Evolutionary conservation across 2,797 vertebrate genomes (phyloP).

Genomic region (Chloroceryle amazona): DNA sequence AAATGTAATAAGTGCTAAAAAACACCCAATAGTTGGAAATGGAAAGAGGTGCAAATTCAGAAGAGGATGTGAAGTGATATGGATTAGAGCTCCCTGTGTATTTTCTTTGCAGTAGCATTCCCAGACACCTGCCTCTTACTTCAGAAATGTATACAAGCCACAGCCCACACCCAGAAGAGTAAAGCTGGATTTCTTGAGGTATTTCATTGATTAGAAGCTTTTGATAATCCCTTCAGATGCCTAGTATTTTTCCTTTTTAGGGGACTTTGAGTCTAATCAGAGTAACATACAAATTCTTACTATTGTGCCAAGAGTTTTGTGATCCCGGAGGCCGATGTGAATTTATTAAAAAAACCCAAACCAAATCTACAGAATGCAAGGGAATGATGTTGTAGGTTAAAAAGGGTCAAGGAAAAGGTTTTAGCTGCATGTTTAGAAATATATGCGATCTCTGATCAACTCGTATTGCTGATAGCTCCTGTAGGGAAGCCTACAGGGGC

Average conservation of each 20-base stretch:
- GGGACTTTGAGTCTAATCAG: neutral
- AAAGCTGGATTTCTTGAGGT: neutral
- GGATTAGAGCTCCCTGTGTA: neutral
- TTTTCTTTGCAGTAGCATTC: conserved; percentile 48
- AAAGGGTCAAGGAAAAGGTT: neutral
- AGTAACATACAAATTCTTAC: neutral
- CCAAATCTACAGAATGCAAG: neutral
- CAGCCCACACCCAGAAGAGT: neutral
- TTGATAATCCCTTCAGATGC: neutral
- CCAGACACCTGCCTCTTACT: conserved; percentile 24
- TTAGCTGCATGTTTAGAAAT: fast-evolving
- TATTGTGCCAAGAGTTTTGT: neutral
- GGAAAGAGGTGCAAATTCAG: conserved; percentile 42
- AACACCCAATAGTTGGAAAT: neutral
- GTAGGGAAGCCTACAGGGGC: neutral
- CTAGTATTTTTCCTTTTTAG: neutral
- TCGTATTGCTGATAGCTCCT: neutral
- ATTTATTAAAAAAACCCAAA: neutral
- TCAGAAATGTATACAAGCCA: neutral
- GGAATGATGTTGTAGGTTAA: neutral
- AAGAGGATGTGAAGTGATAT: neutral
- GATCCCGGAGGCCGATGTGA: neutral
- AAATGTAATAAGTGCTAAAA: neutral
- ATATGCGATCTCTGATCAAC: neutral
- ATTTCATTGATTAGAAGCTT: neutral